Conservation (phyloP, 2,113 vertebrate species). For the Spea bombifrons region DNA sequence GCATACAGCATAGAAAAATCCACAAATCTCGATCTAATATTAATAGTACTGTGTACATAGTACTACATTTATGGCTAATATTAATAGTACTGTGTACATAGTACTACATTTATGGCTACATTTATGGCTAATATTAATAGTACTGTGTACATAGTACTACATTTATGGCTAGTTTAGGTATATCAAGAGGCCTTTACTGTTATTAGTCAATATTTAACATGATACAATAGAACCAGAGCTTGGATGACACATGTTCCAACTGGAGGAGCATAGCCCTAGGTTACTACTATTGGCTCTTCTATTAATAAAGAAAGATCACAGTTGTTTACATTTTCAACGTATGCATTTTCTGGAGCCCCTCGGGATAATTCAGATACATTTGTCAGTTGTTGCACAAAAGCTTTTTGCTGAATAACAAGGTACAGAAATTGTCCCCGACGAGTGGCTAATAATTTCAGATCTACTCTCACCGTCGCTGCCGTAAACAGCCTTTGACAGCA, state of each 20-base stretch:
- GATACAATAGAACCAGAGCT: not conserved
- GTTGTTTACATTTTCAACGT: constrained; percentile 31
- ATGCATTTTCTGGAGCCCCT: constrained; percentile 30
- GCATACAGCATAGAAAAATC: too few relatives aligned
- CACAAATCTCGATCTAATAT: too few relatives aligned
- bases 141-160: not conserved
- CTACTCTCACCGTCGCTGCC: constrained; percentile 33
- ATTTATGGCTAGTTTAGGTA: not conserved
- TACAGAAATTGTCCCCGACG: constrained; percentile 42
- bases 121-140: too few relatives aligned
- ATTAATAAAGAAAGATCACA: constrained; percentile 16
- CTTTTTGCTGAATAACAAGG: constrained; percentile 38
- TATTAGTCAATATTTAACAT: not conserved
- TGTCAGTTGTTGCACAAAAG: constrained; percentile 41
- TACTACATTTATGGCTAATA: too few relatives aligned
- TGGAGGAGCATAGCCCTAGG: not conserved
- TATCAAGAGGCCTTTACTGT: not conserved
- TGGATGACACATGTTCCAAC: not conserved
- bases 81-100: too few relatives aligned
- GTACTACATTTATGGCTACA: not conserved
- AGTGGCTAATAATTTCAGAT: constrained; percentile 45
- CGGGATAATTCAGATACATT: constrained; percentile 41
- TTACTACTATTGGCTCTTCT: not conserved
- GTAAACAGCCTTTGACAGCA: constrained; percentile 41
- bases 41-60: too few relatives aligned